Evolutionary conservation across 1,140 invertebrate species (phyloP), one percentile per base, ranked within the genome.

Genomic region (Palaemon carinicauda): DNA sequence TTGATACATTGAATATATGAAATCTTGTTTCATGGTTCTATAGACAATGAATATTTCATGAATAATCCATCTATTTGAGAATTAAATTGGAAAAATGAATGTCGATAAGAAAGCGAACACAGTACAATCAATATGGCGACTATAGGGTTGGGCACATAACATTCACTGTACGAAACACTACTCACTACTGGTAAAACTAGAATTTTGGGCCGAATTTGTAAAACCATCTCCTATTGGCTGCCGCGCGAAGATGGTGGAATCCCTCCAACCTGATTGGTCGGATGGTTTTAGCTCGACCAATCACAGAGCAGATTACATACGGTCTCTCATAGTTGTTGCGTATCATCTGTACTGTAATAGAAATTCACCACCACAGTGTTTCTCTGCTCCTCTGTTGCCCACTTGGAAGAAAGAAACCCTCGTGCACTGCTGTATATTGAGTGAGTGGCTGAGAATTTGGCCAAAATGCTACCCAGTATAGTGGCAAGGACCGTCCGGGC

Each of bases 91-190:
- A 31, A 81, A 80, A 77, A 77, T 31, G 3, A 27, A 41, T 87
- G 53, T 87, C 56, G 52, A 50, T 54, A 2, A 78, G 79, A 82
- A 81, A 87, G 85, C 85, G 85, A 87, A 87, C 69, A 17, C 73
- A 87, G 85, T 87, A 87, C 85, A 87, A 65, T 69, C 71, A 87
- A 87, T 75, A 87, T 87, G 85, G 85, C 85, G 71, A 73, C 85
- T 51, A 17, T 5, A 41, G 33, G 85, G 31, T 15, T 50, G 21
- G 74, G 41, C 52, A 7, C 17, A 21, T 19, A 75, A 78, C 65
- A 74, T 77, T 87, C 31, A 82, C 52, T 87, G 80, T 87, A 82
- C 85, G 15, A 60, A 82, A 27, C 77, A 27, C 15, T 41, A 69
- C 65, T 81, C 53, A 33, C n/a, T 15, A 69, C 24, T 69, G 21